These are phyloP conservation scores for Keiferia lycopersicella DNA, from an alignment of 2,888 invertebrate species.

Conservation along the genomic window DNA sequence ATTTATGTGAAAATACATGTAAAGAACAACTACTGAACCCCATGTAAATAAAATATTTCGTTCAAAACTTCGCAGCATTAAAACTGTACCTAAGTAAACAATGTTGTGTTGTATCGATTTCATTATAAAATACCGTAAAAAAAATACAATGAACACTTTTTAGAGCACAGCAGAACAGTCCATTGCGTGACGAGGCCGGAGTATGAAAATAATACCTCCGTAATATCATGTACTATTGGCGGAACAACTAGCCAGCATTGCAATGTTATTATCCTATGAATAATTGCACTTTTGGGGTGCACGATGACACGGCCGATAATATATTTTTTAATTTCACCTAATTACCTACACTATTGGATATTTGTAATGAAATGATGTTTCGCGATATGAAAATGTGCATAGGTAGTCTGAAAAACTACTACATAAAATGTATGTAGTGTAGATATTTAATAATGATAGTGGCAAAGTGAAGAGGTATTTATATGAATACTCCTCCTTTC, in stretches of 20 bases:
- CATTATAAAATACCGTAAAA: no score
- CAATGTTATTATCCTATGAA: constrained; percentile 24
- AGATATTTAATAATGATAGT: not conserved
- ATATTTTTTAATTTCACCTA: constrained; percentile 15
- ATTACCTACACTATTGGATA: constrained; percentile 16
- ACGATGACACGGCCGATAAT: constrained; percentile 24
- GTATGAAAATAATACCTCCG: constrained; percentile 28
- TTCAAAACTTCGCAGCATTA: no score
- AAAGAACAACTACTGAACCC: no score
- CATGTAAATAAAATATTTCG: no score
- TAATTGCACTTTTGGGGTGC: constrained; percentile 25
- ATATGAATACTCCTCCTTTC: no score
- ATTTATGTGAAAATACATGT: no score
- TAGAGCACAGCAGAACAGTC: no score
- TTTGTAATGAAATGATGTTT: not conserved
- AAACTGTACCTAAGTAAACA: no score
- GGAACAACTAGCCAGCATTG: constrained; percentile 38
- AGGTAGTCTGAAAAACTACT: not conserved
- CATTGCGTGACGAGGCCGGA: constrained; percentile 39
- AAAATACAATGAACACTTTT: no score
- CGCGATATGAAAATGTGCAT: not conserved
- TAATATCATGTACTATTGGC: constrained; percentile 36
- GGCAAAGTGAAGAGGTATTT: not conserved
- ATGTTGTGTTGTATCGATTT: no score
- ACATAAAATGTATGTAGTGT: not conserved